Evolutionary conservation across 2,888 invertebrate genomes (phyloP), one percentile per base, ranked within the genome.

Genomic region (Brachyptera risi): DNA sequence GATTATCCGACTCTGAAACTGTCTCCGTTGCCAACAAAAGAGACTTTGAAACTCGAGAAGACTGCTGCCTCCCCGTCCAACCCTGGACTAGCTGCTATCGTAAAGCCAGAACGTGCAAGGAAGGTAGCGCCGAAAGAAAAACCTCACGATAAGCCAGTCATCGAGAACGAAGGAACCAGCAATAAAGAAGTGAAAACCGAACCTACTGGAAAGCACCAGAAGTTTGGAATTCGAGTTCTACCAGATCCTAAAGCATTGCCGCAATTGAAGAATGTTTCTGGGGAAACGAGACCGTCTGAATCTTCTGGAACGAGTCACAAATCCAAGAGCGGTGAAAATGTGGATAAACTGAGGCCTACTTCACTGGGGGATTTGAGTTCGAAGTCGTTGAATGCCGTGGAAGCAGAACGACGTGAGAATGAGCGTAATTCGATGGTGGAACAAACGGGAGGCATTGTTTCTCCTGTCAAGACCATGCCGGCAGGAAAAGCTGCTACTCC

Each of bases 181-280:
- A 72, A 70, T 75, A 0, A 82, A 82, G 76, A 78, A 64, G 82
- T 82, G 66, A 77, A 79, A 44, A 82, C 83, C 62, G 73, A 74
- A 1, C 75, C 78, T 0, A 80, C 80, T 66, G 79, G 80, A 62
- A 83, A 79, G 51, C 80, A 82, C 58, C 76, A 76, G 73, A 87
- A 87, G 71, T 67, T 68, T 60, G 73, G 71, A 31, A 69, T 72
- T 15, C 68, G 69, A 27, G 71, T 72, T 35, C 63, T 73, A 27
- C 73, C 73, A 1, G 67, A 64, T 59, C 31, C 64, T 17, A 56
- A 54, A 54, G 54, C 35, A 1, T 1, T 54, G n/a, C 21, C 23
- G 2, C n/a, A 47, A n/a, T n/a, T 17, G 11, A 47, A 47, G 23
- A 19, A n/a, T 9, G n/a, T 17, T 24, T 47, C 47, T 11, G 24